Percentiles rank a stretch among this genome's conserved stretches.
phyloP scores from a whole-genome alignment of 2,888 invertebrate species.

The Caenorhabditis afra region DNA sequence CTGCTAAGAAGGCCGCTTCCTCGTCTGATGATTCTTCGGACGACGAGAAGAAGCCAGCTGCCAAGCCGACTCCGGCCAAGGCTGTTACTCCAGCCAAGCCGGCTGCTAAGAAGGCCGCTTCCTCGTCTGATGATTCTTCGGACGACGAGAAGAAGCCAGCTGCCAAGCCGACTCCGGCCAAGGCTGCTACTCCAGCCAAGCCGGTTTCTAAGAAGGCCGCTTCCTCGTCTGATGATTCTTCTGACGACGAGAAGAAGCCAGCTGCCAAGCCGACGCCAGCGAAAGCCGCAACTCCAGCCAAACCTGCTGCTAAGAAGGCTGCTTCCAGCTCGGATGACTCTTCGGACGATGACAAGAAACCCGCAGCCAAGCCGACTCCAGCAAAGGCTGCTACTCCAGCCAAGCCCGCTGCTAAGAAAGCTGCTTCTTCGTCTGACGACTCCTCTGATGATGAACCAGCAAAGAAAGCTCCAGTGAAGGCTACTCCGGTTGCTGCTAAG shows the following conservation, averaged over 20 bases:
- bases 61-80: slow-evolving; percentile 19
- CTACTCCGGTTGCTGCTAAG: slow-evolving; percentile 49
- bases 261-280: slow-evolving; percentile 46
- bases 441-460: slow-evolving; percentile 55
- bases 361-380: slow-evolving; percentile 1
- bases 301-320: slow-evolving; percentile 38
- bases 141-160: slow-evolving; percentile 58
- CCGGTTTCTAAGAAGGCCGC: slow-evolving; percentile 59
- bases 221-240: slow-evolving; percentile 53
- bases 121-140: slow-evolving; percentile 13
- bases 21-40: slow-evolving; percentile 16
- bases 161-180: slow-evolving; percentile 57
- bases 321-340: slow-evolving; percentile 17
- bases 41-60: slow-evolving; percentile 45
- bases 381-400: slow-evolving; percentile 37
- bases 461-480: slow-evolving; percentile 41
- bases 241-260: slow-evolving; percentile 48
- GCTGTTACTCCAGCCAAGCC: slow-evolving; percentile 15
- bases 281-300: slow-evolving; percentile 44
- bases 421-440: slow-evolving; percentile 48
- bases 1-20: slow-evolving; percentile 24
- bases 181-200: slow-evolving; percentile 27
- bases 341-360: slow-evolving; percentile 47
- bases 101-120: slow-evolving; percentile 36
- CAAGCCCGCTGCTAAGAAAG: slow-evolving; percentile 47